A percentile compares a stretch with the other conserved stretches of the same genome.
Conservation (phyloP, 2,113 vertebrate species). For the Aegypius monachus region DNA sequence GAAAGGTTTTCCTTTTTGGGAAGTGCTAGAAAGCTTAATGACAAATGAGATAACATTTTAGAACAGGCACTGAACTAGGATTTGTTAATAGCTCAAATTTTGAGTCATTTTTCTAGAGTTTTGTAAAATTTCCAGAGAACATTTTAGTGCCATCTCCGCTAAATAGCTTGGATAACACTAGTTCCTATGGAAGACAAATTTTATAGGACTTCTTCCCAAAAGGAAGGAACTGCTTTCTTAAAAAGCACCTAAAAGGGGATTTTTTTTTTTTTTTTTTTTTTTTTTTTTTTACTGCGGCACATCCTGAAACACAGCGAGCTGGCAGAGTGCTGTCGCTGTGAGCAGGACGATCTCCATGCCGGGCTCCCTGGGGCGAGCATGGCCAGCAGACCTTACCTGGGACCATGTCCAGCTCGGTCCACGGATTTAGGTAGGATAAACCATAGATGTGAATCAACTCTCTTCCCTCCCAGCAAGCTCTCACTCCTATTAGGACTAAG, state of each 20-base stretch:
- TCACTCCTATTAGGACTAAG: neutral
- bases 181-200: neutral
- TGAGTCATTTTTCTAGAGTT: neutral
- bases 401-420: fast-evolving
- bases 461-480: neutral
- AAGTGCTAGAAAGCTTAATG: neutral
- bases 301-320: fast-evolving
- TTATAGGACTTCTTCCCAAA: neutral
- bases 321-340: fast-evolving
- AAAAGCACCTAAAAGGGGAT: neutral
- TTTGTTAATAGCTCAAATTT: neutral
- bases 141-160: neutral
- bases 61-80: neutral
- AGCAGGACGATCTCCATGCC: fast-evolving
- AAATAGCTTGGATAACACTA: fast-evolving
- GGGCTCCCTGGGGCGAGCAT: fast-evolving
- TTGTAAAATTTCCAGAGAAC: neutral
- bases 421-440: neutral
- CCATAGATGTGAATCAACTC: neutral
- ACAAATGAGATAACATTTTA: fast-evolving
- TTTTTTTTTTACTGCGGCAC: neutral
- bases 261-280: neutral
- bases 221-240: neutral
- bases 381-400: neutral
- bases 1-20: neutral